A percentile compares a stretch with the other conserved stretches of the same genome.
Evolutionary conservation across 2,797 vertebrate species (phyloP).

Genomic region (Rhynchotus rufescens): DNA sequence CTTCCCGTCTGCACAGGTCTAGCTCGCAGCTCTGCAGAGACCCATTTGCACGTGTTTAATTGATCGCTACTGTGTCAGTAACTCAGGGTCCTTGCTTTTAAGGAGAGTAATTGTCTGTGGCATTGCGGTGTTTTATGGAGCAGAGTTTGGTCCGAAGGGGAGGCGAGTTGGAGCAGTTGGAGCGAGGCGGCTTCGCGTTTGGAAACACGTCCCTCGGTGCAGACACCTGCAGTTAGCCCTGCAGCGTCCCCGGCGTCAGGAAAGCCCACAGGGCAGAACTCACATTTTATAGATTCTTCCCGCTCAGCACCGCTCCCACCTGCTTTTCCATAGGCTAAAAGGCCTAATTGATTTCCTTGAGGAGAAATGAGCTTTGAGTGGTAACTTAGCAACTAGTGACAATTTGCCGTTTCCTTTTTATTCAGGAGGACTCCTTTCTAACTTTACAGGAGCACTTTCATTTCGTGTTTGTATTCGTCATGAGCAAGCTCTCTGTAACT

Average conservation of each 20-base stretch:
- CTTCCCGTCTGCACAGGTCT: neutral
- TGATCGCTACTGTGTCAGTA: neutral
- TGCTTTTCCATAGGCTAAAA: slow-evolving; percentile 1
- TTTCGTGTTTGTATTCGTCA: slow-evolving; percentile 9
- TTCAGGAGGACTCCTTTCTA: neutral
- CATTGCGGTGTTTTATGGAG: neutral
- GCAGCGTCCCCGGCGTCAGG: neutral
- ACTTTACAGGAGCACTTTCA: neutral
- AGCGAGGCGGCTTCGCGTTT: neutral
- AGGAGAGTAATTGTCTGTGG: neutral
- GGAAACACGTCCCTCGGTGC: neutral
- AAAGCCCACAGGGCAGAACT: neutral
- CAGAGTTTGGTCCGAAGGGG: neutral
- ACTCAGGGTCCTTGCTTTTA: neutral
- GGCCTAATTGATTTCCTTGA: slow-evolving; percentile 41
- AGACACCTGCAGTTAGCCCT: neutral
- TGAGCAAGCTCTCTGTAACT: neutral
- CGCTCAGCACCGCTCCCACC: neutral
- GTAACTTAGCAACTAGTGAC: slow-evolving; percentile 44
- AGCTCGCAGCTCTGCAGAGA: neutral
- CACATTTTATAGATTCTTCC: neutral
- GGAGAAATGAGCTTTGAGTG: slow-evolving; percentile 16
- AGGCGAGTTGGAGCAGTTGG: neutral
- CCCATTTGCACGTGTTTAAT: neutral
- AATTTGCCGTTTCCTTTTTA: slow-evolving; percentile 6